Evolutionary conservation across 2,888 invertebrate species (phyloP), one percentile per base, ranked within the genome.

Genomic region (Melieria crassipennis): DNA sequence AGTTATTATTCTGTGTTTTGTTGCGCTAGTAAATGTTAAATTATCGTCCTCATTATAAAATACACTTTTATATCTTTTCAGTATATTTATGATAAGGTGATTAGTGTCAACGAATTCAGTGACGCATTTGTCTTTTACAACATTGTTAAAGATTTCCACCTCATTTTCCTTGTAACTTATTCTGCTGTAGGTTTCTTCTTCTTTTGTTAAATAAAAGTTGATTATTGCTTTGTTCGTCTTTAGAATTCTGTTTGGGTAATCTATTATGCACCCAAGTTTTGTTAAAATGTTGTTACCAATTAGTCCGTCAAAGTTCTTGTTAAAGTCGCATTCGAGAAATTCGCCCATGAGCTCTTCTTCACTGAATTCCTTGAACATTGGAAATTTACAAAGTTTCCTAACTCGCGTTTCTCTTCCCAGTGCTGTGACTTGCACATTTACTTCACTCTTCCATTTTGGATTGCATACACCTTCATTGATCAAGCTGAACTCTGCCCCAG

Each of bases 401-500:
- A 67, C 47, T 56, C n/a, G 30, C 55, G 62, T 56, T 56, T 56
- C 52, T 11, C 64, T 69, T 56, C 55, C 68, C 64, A 72, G 56
- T 5, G 55, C 71, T 56, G 62, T 67, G 55, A 64, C 16, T 55
- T 10, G n/a, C 50, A 65, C 43, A 56, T 5, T 63, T 47, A 63
- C 45, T 11, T 71, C 4, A 50, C 46, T 45, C 13, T 66, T 75
- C 62, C 69, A 70, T 62, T 73, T 72, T 10, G 72, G 73, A 62
- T 69, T 46, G n/a, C 73, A 73, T 3, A 76, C 6, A 3, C 74
- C 69, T 65, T 70, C 47, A 64, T 65, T 76, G 30, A 71, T 75
- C 11, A 73, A 63, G 65, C 71, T 73, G 60, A 75, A 73, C 47
- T 76, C 73, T 11, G 75, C 73, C 71, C 71, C 75, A 62, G 73